Percentiles rank a stretch among this genome's conserved stretches.
Conservation (phyloP, 2,113 vertebrate genomes). For the Neotoma lepida region DNA sequence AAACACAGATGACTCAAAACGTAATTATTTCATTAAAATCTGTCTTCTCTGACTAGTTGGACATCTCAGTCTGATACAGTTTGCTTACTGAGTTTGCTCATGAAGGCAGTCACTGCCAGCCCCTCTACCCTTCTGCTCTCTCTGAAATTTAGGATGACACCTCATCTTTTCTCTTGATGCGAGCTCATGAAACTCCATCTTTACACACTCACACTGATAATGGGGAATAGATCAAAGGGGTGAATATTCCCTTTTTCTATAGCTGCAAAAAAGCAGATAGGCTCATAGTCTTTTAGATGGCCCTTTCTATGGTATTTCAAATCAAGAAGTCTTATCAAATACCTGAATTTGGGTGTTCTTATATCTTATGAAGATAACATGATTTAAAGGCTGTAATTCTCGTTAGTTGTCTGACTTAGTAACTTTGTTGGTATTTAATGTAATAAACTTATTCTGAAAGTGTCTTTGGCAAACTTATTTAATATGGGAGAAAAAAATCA, state of each 20-base stretch:
- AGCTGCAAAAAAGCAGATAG: conserved; percentile 12
- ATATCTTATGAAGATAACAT: conserved; percentile 3
- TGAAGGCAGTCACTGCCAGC: background rate
- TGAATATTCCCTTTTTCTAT: background rate
- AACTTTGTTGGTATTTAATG: conserved; percentile 37
- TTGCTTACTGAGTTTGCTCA: background rate
- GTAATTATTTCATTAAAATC: conserved; percentile 6
- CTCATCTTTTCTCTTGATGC: background rate
- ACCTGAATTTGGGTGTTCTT: conserved; percentile 25
- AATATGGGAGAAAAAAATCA: conserved; percentile 1
- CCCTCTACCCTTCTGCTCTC: background rate
- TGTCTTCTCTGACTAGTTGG: background rate
- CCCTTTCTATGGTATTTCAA: background rate
- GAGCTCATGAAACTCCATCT: conserved; percentile 11
- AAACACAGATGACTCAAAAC: conserved; percentile 31
- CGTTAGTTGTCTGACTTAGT: background rate
- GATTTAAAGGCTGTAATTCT: conserved; percentile 41
- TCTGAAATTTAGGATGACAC: conserved; percentile 43
- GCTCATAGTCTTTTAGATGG: conserved; percentile 21
- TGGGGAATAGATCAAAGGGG: background rate
- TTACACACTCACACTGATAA: background rate
- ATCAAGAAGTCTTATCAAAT: background rate
- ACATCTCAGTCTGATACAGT: conserved; percentile 4
- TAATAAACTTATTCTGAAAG: conserved; percentile 27
- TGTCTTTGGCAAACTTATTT: conserved; percentile 47